Evolutionary conservation across 2,888 invertebrate species (phyloP), one percentile per base, ranked within the genome.

Genomic region (Pocota personata): DNA sequence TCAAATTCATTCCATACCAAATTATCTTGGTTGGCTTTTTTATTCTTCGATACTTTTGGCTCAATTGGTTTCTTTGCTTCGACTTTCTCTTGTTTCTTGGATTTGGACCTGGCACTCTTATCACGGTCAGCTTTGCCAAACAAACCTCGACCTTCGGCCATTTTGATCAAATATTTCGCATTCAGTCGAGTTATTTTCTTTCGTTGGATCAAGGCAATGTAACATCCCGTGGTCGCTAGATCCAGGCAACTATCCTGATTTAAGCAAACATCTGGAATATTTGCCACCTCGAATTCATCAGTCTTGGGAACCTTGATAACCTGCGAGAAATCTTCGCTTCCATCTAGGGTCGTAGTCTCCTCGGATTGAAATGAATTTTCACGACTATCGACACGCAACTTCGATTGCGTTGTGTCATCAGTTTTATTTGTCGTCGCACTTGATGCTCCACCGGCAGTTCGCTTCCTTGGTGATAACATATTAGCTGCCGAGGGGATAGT

Each of bases 141-240:
- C 87, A 97, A 92, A 0, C 97, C 97, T 79, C 97, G 94, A 46
- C 95, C 94, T 91, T 97, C 97, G 2, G 97, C 97, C 93, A 97
- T 96, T 89, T 95, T 94, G 88, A 97, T 97, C 94, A 97, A 96
- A 90, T 95, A 97, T 91, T 96, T 95, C 4, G 96, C 96, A 91
- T 97, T 96, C 89, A 97, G 94, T 48, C 95, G 94, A 69, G 95
- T 96, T 89, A 97, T 94, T 78, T 93, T 92, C 89, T 95, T 95
- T 60, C 95, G 92, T 69, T 94, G 94, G n/a, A 95, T 90, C 8
- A 95, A 90, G 0, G 95, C 93, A 14, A 95, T 90, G 88, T 93
- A 95, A 87, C 95, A 95, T 2, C 95, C 95, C 55, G 93, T 93
- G 3, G 93, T 91, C 24, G 91, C 89, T 6, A 92, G 90, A 48